These are phyloP conservation scores for Globodera ellingtonae DNA, from an alignment of 1,140 invertebrate genomes.

Conservation along the genomic window DNA sequence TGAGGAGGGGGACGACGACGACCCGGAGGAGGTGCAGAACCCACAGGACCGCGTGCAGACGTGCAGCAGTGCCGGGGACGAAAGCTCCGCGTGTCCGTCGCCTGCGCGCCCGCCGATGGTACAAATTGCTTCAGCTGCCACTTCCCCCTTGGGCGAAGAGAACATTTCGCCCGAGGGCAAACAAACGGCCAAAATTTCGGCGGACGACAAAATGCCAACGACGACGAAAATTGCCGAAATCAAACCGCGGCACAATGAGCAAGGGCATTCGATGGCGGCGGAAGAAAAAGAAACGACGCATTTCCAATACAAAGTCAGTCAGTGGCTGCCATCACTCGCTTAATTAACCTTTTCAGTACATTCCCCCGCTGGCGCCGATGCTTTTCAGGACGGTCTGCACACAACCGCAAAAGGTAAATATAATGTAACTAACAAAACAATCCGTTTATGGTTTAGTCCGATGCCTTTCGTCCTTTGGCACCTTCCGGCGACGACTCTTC, in stretches of 20 bases:
- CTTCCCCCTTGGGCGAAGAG: background rate
- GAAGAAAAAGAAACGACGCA: background rate
- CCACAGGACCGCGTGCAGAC: slow-evolving; percentile 5
- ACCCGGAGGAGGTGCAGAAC: background rate
- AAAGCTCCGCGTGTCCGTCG: slow-evolving; percentile 2
- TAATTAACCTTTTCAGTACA: slow-evolving; percentile 9
- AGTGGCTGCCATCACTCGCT: no score
- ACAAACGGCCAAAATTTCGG: background rate
- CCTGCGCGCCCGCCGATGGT: slow-evolving; percentile 3
- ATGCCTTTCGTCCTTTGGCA: background rate
- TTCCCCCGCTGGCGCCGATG: slow-evolving; percentile 27
- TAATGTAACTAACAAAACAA: background rate
- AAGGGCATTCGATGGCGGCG: background rate
- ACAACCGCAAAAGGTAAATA: background rate
- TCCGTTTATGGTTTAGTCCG: background rate
- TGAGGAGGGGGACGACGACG: slow-evolving; percentile 1
- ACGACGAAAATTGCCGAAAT: background rate
- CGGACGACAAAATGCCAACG: background rate
- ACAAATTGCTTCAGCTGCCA: background rate
- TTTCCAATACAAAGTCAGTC: background rate
- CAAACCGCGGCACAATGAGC: background rate
- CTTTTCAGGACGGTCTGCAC: background rate
- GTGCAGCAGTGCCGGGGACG: background rate
- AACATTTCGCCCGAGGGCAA: background rate
- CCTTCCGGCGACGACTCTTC: background rate